A percentile compares a stretch with the other conserved stretches of the same genome.
Evolutionary conservation across 2,113 vertebrate species (phyloP).

Genomic region (Salvelinus sp.): DNA sequence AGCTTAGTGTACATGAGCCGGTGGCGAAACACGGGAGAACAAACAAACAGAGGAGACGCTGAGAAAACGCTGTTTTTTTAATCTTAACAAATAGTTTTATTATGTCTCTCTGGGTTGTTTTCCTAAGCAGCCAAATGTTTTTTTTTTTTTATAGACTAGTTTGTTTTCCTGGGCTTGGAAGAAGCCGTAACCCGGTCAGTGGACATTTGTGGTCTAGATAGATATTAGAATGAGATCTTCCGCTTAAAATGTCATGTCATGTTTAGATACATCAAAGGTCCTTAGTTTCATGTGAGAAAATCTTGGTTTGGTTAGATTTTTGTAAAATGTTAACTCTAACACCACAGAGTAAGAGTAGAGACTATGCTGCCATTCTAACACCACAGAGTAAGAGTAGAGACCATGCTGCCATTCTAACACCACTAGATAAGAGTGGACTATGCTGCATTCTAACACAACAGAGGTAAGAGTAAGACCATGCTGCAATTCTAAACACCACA

Average conservation of each 20-base stretch:
- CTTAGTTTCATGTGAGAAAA: background rate
- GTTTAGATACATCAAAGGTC: background rate
- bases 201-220: conserved; percentile 1
- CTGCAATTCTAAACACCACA: background rate
- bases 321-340: background rate
- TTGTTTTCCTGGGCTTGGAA: conserved; percentile 28
- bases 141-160: background rate
- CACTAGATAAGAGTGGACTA: background rate
- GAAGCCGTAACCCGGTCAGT: conserved; percentile 17
- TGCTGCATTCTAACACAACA: background rate
- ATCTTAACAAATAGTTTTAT: background rate
- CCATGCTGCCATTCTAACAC: too few species aligned
- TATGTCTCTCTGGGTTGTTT: conserved; percentile 3
- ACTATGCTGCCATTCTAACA: background rate
- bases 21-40: conserved; percentile 9
- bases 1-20: conserved; percentile 38
- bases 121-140: background rate
- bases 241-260: background rate
- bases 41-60: conserved; percentile 17
- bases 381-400: background rate
- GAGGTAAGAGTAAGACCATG: too few species aligned
- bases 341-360: too few species aligned
- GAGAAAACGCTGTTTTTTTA: background rate
- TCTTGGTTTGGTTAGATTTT: background rate
- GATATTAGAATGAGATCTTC: conserved; percentile 11